These are phyloP conservation scores for Scleropages formosus DNA, from an alignment of 2,797 vertebrate species.

Conservation along the genomic window DNA sequence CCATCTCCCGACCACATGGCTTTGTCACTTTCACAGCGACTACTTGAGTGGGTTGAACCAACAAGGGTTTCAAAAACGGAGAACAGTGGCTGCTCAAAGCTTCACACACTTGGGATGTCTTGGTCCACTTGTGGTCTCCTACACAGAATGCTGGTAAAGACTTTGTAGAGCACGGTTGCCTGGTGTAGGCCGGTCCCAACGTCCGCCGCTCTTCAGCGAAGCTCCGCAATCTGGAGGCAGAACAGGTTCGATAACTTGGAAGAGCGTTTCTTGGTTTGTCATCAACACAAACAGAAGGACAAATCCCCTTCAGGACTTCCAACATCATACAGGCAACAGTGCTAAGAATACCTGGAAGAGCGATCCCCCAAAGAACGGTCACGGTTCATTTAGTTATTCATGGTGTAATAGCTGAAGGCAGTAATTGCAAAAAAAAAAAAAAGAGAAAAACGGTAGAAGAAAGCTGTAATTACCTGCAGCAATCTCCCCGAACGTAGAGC, in stretches of 20 bases:
- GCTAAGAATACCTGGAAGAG: too few relatives aligned
- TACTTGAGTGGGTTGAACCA: conserved; percentile 28
- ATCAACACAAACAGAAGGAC: too few relatives aligned
- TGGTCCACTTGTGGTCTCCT: conserved; percentile 18
- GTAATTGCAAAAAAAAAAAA: conserved; percentile 21
- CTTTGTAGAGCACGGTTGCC: conserved; percentile 42
- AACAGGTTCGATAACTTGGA: conserved; percentile 31
- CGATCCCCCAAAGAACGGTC: neutral
- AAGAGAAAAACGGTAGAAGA: neutral
- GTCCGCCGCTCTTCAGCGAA: conserved; percentile 38
- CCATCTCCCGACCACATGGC: conserved; percentile 32
- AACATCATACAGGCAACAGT: too few relatives aligned
- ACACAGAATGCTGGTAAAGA: conserved; percentile 28
- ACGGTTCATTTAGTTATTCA: neutral
- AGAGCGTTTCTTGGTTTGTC: neutral
- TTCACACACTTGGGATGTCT: conserved; percentile 38
- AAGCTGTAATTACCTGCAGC: conserved; percentile 27
- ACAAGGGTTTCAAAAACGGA: conserved; percentile 46
- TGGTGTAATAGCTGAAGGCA: neutral
- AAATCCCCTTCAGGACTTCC: too few relatives aligned
- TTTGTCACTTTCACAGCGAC: conserved; percentile 31
- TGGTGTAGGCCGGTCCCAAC: conserved; percentile 32
- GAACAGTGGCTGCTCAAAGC: conserved; percentile 35
- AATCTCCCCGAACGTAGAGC: conserved; percentile 13
- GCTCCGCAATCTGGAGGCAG: conserved; percentile 52